These are phyloP conservation scores for Girardinichthys multiradiatus DNA, from an alignment of 2,113 vertebrate genomes.

Conservation along the genomic window DNA sequence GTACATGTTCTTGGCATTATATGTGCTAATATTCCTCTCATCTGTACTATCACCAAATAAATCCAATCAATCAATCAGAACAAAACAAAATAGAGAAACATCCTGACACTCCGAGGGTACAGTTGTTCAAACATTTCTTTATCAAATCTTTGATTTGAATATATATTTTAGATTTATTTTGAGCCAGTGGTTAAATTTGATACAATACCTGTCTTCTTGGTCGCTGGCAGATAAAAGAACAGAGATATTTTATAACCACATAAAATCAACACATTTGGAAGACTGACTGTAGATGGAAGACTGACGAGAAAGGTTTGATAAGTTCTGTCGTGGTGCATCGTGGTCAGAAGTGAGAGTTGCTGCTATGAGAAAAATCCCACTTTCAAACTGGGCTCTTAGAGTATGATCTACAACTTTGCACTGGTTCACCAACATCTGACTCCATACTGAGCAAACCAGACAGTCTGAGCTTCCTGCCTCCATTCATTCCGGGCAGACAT, in stretches of 20 bases:
- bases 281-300: no score
- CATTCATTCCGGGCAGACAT: constrained; percentile 12
- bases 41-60: no score
- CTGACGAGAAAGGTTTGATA: neutral
- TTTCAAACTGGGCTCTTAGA: neutral
- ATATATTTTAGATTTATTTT: neutral
- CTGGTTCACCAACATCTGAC: constrained; percentile 10
- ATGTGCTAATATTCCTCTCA: no score
- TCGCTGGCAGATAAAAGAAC: neutral
- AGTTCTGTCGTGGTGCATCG: neutral
- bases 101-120: no score
- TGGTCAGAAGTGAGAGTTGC: constrained; percentile 1
- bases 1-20: no score
- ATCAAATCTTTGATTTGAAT: neutral
- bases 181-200: neutral
- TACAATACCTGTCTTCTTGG: neutral
- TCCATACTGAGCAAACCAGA: constrained; percentile 10
- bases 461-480: constrained; percentile 31
- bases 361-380: neutral
- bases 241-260: no score
- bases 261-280: no score
- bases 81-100: no score
- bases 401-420: constrained; percentile 1
- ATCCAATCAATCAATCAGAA: neutral
- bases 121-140: neutral